Conservation (phyloP, 2,797 vertebrate genomes). For the Hydrocynus forskahlii region DNA sequence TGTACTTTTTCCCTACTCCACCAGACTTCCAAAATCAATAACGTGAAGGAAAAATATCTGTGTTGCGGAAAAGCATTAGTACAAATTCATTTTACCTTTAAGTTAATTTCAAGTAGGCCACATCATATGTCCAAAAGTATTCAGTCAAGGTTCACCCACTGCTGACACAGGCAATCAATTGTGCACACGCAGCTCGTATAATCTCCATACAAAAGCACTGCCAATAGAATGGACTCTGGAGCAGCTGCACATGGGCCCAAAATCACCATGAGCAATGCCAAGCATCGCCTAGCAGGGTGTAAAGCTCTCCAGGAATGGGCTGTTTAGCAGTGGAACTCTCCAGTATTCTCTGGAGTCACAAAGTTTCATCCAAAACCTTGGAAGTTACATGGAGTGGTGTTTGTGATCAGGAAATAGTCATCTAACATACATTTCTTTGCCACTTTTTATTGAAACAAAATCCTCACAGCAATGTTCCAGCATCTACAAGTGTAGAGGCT, state of each 20-base stretch:
- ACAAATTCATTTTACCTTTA: not conserved
- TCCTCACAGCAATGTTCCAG: not conserved
- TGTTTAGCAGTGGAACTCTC: not conserved
- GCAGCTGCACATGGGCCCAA: not conserved
- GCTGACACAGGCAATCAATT: not conserved
- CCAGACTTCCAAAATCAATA: not conserved
- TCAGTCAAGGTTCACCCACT: not conserved
- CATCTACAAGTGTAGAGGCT: not conserved
- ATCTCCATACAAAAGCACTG: not conserved
- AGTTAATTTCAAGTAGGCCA: not conserved
- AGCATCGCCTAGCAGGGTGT: not conserved
- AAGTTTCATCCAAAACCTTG: too few relatives aligned
- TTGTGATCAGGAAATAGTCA: not conserved
- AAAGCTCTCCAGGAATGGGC: not conserved
- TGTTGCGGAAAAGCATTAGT: not conserved
- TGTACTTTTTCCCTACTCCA: not conserved
- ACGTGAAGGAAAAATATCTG: not conserved
- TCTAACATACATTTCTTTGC: too few relatives aligned
- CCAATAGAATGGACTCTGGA: not conserved
- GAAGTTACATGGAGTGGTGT: not conserved
- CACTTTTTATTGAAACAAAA: too few relatives aligned
- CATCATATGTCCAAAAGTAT: not conserved
- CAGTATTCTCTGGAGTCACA: not conserved
- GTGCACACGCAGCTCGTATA: not conserved
- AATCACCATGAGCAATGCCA: not conserved